Percentiles rank a stretch among this genome's conserved stretches.
Conservation (phyloP, 2,888 invertebrate species). For the Macaria notata region DNA sequence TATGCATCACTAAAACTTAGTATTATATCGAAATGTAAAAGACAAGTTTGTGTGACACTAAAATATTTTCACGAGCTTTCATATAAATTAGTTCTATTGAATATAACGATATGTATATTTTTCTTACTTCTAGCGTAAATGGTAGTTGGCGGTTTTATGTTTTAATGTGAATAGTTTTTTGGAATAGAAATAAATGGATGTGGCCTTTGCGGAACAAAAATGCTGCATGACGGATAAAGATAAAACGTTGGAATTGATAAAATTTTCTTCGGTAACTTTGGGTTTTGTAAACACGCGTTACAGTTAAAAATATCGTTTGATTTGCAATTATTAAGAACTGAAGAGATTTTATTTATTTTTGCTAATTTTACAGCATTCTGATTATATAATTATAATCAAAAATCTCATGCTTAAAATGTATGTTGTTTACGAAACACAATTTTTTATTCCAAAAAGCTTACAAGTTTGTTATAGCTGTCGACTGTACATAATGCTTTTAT, state of each 20-base stretch:
- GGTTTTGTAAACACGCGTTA: too few species aligned
- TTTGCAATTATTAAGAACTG: too few species aligned
- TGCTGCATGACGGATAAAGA: too few species aligned
- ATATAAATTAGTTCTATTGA: constrained; percentile 62
- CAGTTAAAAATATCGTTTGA: too few species aligned
- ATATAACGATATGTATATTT: constrained; percentile 68
- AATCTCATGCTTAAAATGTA: too few species aligned
- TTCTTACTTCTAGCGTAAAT: constrained; percentile 73
- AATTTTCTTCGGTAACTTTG: too few species aligned
- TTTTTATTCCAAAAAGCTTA: constrained; percentile 11
- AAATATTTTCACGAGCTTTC: constrained; percentile 77
- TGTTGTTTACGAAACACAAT: too few species aligned
- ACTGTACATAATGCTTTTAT: constrained; percentile 41
- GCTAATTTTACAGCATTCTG: too few species aligned
- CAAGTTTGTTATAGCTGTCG: constrained; percentile 22
- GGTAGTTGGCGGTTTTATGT: constrained; percentile 44
- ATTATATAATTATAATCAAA: too few species aligned
- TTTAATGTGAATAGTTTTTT: constrained; percentile 10
- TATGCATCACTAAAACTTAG: constrained; percentile 50
- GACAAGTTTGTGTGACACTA: constrained; percentile 73
- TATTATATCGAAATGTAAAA: constrained; percentile 65
- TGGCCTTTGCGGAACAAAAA: neutral
- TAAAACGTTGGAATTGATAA: too few species aligned
- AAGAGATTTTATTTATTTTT: too few species aligned
- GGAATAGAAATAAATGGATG: constrained; percentile 5